Evolutionary conservation across 2,797 vertebrate genomes (phyloP).

Genomic region (Mionectes olivaceus): DNA sequence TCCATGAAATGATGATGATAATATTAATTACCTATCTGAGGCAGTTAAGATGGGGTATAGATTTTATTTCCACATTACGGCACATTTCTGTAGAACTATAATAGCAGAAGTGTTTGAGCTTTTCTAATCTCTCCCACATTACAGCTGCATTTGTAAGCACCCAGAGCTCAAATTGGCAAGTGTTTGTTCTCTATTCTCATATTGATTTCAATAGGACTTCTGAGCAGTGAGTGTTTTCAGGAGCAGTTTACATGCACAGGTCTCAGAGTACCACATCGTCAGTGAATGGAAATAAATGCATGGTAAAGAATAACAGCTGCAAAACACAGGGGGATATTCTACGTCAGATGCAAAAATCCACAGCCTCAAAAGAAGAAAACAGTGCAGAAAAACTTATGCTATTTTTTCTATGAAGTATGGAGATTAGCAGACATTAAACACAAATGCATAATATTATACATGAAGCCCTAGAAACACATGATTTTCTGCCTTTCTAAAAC

Average conservation of each 20-base stretch:
- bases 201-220: conserved; percentile 51
- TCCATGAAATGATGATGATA: background rate
- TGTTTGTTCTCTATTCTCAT: conserved; percentile 44
- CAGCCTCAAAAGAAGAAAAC: conserved; percentile 14
- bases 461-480: conserved; percentile 26
- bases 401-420: background rate
- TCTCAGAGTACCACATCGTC: background rate
- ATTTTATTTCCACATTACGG: conserved; percentile 1
- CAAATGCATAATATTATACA: conserved; percentile 16
- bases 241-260: conserved; percentile 27
- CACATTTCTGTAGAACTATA: background rate
- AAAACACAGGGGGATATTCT: background rate
- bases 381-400: background rate
- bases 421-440: conserved; percentile 26
- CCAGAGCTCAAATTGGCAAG: conserved; percentile 21
- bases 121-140: background rate
- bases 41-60: background rate
- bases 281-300: conserved; percentile 50
- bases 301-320: conserved; percentile 19
- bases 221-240: conserved; percentile 31
- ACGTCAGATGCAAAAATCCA: background rate
- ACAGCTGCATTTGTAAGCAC: conserved; percentile 24
- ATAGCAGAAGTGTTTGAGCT: background rate
- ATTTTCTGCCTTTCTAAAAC: conserved; percentile 42
- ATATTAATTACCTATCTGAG: conserved; percentile 51